A percentile compares a stretch with the other conserved stretches of the same genome.
These are phyloP conservation scores for Crocuta crocuta DNA, from an alignment of 2,113 vertebrate genomes.

Conservation along the genomic window DNA sequence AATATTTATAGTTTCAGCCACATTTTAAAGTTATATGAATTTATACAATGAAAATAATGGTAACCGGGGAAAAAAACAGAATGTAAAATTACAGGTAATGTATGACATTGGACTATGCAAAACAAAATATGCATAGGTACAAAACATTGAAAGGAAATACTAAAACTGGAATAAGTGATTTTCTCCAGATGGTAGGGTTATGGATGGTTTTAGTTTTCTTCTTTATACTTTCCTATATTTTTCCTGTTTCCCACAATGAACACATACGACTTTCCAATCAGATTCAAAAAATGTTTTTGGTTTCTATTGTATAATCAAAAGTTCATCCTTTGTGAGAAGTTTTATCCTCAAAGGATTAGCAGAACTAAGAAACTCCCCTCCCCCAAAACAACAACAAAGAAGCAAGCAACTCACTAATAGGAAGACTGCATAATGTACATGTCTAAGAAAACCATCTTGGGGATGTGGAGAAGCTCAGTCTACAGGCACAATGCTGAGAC, in stretches of 20 bases:
- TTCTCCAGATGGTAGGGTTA: neutral
- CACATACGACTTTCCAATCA: constrained; percentile 17
- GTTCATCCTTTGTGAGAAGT: neutral
- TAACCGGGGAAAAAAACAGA: neutral
- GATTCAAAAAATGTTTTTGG: neutral
- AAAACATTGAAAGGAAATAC: neutral
- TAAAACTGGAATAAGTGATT: neutral
- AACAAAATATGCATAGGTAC: neutral
- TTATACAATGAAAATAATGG: neutral
- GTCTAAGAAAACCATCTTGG: constrained; percentile 5
- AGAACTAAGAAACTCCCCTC: neutral
- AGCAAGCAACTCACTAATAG: neutral
- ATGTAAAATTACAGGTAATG: constrained; percentile 3
- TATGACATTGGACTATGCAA: neutral
- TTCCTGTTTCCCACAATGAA: constrained; percentile 7
- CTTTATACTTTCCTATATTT: neutral
- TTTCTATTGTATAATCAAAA: constrained; percentile 26
- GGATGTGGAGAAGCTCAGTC: neutral
- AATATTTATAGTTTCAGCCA: neutral
- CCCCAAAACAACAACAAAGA: no score
- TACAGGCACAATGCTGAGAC: neutral
- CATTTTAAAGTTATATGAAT: neutral
- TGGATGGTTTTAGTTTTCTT: constrained; percentile 11
- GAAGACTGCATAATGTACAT: neutral
- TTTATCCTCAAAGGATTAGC: constrained; percentile 25